Evolutionary conservation across 2,797 vertebrate genomes (phyloP), one percentile per base, ranked within the genome.

Genomic region (Tragelaphus eurycerus): DNA sequence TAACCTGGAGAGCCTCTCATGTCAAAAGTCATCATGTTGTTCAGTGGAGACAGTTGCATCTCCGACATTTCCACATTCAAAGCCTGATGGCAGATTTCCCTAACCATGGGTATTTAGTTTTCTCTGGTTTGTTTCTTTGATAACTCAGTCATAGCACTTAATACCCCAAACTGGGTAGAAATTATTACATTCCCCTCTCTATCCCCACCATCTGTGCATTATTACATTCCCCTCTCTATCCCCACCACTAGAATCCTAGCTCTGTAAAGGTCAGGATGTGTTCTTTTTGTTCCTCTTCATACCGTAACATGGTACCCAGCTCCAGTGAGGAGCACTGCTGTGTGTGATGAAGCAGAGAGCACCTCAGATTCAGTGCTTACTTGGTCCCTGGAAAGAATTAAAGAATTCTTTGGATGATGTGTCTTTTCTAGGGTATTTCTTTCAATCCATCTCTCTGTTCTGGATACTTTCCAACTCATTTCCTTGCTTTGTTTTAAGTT

Each of bases 331-430:
- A 67, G 5, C 8, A n/a, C 31, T 71, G 71, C 59, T 27, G 1
- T 57, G 1, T 85, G n/a, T 52, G 60, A 90, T 29, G 46, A 89
- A 54, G 25, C 67, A 23, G 81, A 89, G n/a, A 92, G 38, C 17
- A 89, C 38, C 31, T 87, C 46, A 55, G 76, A 82, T 74, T 89
- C 50, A 34, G 43, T 71, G 52, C 59, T 91, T 52, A 27, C 43
- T 57, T 52, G 79, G 57, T 34, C 21, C 60, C 59, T 85, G 64
- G 54, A 86, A 90, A 83, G 50, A 55, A 14, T 83, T 64, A 88
- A 94, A 52, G 48, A 46, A 76, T 92, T 89, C 62, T 94, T 95
- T 67, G 21, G 31, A 89, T 93, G 52, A 71, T 94, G 43, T 94
- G 17, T 82, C 86, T 86, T 76, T 23, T 48, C 38, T 54, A 54